Percentiles rank a stretch among this genome's conserved stretches.
These are phyloP conservation scores for Capitella teleta DNA, from an alignment of 1,140 invertebrate genomes.

Conservation along the genomic window DNA sequence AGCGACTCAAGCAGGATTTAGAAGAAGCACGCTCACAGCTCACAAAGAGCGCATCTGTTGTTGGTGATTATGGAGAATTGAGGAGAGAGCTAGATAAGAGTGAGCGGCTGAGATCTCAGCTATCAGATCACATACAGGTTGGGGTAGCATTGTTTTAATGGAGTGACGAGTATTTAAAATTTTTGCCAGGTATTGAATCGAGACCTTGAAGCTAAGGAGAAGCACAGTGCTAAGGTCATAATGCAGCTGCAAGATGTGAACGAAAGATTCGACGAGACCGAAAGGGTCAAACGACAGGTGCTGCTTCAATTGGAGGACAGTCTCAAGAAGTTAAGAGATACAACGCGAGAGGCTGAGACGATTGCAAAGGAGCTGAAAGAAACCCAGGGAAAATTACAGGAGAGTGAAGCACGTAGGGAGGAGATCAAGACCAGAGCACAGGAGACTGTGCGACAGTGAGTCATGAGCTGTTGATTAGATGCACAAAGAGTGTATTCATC, in stretches of 20 bases:
- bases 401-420: constrained; percentile 32
- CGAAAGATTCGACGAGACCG: constrained; percentile 26
- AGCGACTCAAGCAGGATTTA: constrained; percentile 24
- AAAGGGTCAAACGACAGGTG: constrained; percentile 22
- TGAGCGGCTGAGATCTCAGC: constrained; percentile 31
- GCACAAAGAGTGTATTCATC: too few species aligned
- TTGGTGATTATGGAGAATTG: constrained; percentile 26
- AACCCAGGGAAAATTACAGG: constrained; percentile 24
- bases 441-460: constrained; percentile 38
- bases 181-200: constrained; percentile 28
- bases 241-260: constrained; percentile 29
- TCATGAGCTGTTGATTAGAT: too few species aligned
- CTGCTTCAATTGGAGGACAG: constrained; percentile 27
- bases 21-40: constrained; percentile 26
- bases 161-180: not conserved
- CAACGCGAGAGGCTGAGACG: constrained; percentile 23
- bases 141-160: not conserved
- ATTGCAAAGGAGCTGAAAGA: constrained; percentile 21
- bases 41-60: constrained; percentile 19
- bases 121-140: constrained; percentile 39
- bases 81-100: constrained; percentile 27
- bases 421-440: constrained; percentile 34
- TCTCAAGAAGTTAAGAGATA: constrained; percentile 19
- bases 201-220: constrained; percentile 35
- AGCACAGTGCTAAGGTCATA: constrained; percentile 31